Percentiles rank a stretch among this genome's conserved stretches.
Conservation (phyloP, 2,113 vertebrate species). For the Sinocyclocheilus maitianheensis region DNA sequence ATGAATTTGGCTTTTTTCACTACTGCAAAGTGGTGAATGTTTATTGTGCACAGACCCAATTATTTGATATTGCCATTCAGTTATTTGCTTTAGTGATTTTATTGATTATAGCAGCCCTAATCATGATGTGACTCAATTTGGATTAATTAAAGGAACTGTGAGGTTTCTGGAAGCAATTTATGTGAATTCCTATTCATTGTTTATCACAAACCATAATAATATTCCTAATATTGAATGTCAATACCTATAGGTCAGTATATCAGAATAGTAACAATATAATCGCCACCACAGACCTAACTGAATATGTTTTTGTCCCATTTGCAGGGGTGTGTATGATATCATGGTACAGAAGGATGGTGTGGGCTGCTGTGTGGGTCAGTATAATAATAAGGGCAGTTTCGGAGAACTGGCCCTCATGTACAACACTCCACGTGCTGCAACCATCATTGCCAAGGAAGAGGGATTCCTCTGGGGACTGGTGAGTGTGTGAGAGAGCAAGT, state of each 20-base stretch:
- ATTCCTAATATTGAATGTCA: neutral
- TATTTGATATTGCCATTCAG: neutral
- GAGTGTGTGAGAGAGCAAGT: conserved; percentile 59
- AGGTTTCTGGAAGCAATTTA: neutral
- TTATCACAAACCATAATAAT: neutral
- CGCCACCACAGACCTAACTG: neutral
- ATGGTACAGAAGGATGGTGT: conserved; percentile 83
- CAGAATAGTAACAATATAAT: neutral
- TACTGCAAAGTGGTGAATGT: neutral
- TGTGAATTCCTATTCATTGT: neutral
- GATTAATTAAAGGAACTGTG: neutral
- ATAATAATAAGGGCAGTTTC: conserved; percentile 96
- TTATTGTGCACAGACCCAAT: neutral
- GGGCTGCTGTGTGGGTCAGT: conserved; percentile 87
- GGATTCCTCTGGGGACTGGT: conserved; percentile 97
- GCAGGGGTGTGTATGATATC: conserved; percentile 92
- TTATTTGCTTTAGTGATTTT: neutral
- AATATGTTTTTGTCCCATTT: conserved; percentile 9
- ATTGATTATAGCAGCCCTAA: neutral
- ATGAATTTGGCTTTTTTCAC: neutral
- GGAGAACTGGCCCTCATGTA: conserved; percentile 98
- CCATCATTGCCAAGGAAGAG: conserved; percentile 90
- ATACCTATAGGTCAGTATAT: neutral
- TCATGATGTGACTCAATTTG: neutral
- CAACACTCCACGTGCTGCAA: conserved; percentile 96